Conservation (phyloP, 1,140 invertebrate genomes). For the Aricia agestis region DNA sequence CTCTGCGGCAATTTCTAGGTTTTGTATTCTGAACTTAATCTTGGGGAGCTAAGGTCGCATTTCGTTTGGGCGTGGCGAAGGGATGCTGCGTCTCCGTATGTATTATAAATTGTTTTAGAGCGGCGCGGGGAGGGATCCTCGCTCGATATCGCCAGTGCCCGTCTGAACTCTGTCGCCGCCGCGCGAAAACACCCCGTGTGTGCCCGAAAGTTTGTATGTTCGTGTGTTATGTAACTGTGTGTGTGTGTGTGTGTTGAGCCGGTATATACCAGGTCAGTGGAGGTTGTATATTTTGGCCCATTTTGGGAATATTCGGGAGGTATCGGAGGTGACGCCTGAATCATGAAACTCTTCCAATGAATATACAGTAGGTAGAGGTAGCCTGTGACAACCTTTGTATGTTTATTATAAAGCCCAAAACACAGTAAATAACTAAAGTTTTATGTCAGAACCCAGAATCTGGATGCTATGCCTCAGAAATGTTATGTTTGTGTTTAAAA, state of each 20-base stretch:
- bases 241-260: constrained; percentile 12
- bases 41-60: constrained; percentile 31
- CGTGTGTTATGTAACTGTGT: constrained; percentile 30
- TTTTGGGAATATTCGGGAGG: neutral
- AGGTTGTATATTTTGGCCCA: neutral
- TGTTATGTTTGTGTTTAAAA: too few relatives aligned
- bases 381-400: too few relatives aligned
- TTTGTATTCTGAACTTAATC: constrained; percentile 31
- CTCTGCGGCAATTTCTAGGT: constrained; percentile 56
- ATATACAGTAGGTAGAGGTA: too few relatives aligned
- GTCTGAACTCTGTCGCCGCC: constrained; percentile 34
- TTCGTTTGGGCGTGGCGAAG: constrained; percentile 34
- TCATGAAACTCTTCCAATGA: neutral
- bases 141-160: constrained; percentile 70
- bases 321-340: neutral
- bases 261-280: neutral
- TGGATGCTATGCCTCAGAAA: too few relatives aligned
- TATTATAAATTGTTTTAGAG: constrained; percentile 76
- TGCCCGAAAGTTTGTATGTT: constrained; percentile 24
- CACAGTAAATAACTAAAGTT: too few relatives aligned
- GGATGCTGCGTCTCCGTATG: constrained; percentile 74
- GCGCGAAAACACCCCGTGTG: constrained; percentile 32
- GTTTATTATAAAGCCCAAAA: too few relatives aligned
- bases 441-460: too few relatives aligned
- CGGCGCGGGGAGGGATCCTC: constrained; percentile 62